Evolutionary conservation across 2,888 invertebrate genomes (phyloP), one percentile per base, ranked within the genome.

Genomic region (Dryobotodes eremita): DNA sequence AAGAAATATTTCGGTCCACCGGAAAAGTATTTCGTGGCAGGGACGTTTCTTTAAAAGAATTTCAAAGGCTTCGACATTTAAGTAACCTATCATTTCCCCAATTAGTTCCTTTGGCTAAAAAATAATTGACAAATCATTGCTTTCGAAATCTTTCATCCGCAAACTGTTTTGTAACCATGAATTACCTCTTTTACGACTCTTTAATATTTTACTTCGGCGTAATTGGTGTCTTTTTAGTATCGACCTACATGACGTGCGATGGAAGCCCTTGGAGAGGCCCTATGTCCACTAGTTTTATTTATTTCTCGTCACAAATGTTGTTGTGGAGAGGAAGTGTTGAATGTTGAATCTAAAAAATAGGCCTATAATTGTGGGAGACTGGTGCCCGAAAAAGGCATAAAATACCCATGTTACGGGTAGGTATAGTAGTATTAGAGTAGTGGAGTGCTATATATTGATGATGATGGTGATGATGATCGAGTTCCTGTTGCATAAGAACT

Each of bases 61-160:
- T 78, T 48, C 8, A 46, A n/a, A n/a, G 50, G 69, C 57, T 64
- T 75, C 64, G 57, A 23, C 68, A 62, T 81, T 85, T 77, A 61
- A 81, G 42, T 65, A 71, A 83, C 78, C 78, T 65, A 73, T 72
- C 42, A 75, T 82, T 86, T 69, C 70, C 31, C 61, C 76, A 85
- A 85, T 83, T 81, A 75, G 65, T 69, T 61, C 10, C 36, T 82
- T 85, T 85, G 11, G 36, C n/a, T 31, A 48, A 76, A 72, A 72
- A 81, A n/a, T 83, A 31, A 83, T 83, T 76, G 70, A 72, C 55
- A 70, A 81, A 76, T 85, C 69, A 64, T 62, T 80, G 64, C 75
- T 85, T 70, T 81, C 15, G 8, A 81, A 83, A 83, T 75, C 65
- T 53, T 66, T 70, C 72, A 83, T 65, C 85, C 69, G 46, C 23